phyloP scores from a whole-genome alignment of 2,888 invertebrate genomes.

The Eulithis prunata region DNA sequence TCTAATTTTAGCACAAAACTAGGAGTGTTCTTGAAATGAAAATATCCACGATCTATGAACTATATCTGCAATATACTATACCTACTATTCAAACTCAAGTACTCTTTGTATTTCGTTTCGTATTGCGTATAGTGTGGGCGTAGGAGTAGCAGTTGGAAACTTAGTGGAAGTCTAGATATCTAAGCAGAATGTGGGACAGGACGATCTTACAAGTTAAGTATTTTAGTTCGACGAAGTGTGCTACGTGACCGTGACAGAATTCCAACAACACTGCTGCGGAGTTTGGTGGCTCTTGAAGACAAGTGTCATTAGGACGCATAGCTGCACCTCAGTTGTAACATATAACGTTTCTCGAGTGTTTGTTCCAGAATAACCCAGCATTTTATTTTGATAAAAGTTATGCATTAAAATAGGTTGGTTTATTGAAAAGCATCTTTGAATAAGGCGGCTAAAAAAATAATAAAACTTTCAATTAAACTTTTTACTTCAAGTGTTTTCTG shows the following conservation, averaged over 20 bases:
- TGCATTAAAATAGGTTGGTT: too few relatives aligned
- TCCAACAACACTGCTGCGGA: background rate
- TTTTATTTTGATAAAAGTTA: too few relatives aligned
- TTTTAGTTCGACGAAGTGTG: background rate
- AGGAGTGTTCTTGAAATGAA: background rate
- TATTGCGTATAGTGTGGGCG: background rate
- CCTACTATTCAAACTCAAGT: too few relatives aligned
- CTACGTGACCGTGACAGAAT: conserved; percentile 3
- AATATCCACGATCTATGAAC: background rate
- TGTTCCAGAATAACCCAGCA: background rate
- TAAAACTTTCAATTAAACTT: too few relatives aligned
- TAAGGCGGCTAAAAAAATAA: too few relatives aligned
- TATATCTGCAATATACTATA: too few relatives aligned
- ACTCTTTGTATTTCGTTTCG: too few relatives aligned
- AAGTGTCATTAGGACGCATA: conserved; percentile 1
- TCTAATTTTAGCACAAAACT: background rate
- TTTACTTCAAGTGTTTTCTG: too few relatives aligned
- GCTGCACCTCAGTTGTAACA: background rate
- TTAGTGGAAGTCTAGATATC: too few relatives aligned
- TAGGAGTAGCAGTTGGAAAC: too few relatives aligned
- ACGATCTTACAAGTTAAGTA: background rate
- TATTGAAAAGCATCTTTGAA: too few relatives aligned
- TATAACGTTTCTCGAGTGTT: background rate
- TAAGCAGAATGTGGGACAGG: conserved; percentile 1
- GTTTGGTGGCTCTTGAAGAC: conserved; percentile 2